Evolutionary conservation across 2,888 invertebrate genomes (phyloP).

Genomic region (Dolichopus griseipennis): DNA sequence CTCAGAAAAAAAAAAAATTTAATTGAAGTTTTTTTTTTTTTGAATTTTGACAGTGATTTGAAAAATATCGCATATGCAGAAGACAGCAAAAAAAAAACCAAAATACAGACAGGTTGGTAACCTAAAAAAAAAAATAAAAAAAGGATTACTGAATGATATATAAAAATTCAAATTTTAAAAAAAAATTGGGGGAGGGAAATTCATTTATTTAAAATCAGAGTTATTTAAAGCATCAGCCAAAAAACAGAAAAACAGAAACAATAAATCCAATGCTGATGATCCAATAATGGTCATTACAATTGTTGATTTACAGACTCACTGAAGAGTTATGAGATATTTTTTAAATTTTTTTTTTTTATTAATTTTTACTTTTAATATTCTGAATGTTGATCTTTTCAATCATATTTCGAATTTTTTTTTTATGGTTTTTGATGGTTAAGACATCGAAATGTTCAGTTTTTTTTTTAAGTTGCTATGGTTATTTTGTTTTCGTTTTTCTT

Average conservation of each 20-base stretch:
- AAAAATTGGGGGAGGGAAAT: not conserved
- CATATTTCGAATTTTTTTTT: no score
- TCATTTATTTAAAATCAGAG: not conserved
- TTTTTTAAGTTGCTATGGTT: not conserved
- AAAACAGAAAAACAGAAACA: not conserved
- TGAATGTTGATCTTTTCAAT: not conserved
- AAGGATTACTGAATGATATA: no score
- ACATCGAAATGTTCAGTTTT: not conserved
- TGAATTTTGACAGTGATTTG: no score
- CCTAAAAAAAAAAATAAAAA: no score
- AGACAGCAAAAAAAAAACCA: no score
- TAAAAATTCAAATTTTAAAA: not conserved
- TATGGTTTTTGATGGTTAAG: not conserved
- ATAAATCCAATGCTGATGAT: not conserved
- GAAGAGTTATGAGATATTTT: no score
- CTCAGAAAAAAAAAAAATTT: no score
- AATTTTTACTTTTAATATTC: not conserved
- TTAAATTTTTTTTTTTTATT: not conserved
- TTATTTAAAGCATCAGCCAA: not conserved
- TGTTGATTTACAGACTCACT: not conserved
- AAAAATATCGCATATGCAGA: no score
- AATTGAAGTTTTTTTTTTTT: no score
- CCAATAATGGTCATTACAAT: not conserved
- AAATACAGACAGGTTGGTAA: no score
- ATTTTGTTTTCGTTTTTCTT: not conserved